Evolutionary conservation across 2,797 vertebrate genomes (phyloP), one percentile per base, ranked within the genome.

Genomic region (Rhinella marina): DNA sequence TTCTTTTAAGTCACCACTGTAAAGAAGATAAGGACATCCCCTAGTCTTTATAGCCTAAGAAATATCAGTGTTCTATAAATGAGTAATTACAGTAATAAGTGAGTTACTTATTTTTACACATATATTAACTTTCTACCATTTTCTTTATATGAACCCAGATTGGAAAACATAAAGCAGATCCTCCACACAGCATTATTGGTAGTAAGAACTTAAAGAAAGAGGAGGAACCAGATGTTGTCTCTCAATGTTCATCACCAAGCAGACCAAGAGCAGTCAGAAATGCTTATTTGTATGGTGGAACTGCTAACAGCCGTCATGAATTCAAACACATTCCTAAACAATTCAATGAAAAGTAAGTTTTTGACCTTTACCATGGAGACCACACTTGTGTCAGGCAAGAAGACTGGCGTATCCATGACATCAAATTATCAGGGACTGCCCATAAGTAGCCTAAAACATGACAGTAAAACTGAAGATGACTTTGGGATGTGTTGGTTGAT

Each of bases 281-380:
- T 0, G 95, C 96, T 0, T 96, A 96, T 89, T 96, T 95, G 75
- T 99, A 96, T 0, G 96, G 97, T 7, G 96, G 97, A 84, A 95
- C 95, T 1, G 94, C 96, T 90, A 97, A 97, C 92, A 99, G 97
- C 91, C 95, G 96, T 50, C 97, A 97, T 88, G 97, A 98, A 92
- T 98, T 96, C 92, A 90, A 94, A 27, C 90, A 95, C 64, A 68
- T 97, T 82, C 94, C 95, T 90, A 93, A 94, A 89, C 95, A 96
- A 90, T 92, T 99, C 84, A 95, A 91, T 90, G 91, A 96, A 92
- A 96, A 96, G 98, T 99, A 93, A 91, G 92, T 81, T 57, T 54
- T 82, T 25, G 50, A 62, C 16, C 23, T 14, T 13, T 5, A 75
- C 41, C 6, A 54, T 77, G 23, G 6, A 12, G 7, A 25, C 12